Percentiles rank a stretch among this genome's conserved stretches.
Conservation (phyloP, 2,888 invertebrate genomes). For the Tortrix viridana region DNA sequence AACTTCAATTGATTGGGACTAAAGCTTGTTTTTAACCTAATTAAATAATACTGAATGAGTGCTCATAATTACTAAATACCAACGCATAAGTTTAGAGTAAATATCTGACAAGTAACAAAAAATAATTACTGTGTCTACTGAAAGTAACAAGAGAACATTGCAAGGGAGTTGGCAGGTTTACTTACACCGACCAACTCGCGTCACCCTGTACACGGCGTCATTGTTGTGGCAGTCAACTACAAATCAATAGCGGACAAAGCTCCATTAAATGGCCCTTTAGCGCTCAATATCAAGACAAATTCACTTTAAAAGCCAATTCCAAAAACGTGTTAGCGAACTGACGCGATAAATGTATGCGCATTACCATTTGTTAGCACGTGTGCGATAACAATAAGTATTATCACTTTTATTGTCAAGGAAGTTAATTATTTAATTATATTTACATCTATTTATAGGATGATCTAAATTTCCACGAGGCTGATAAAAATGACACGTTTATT, state of each 20-base stretch:
- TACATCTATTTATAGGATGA: no score
- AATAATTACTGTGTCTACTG: no score
- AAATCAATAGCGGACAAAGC: conserved; percentile 75
- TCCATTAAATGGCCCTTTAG: conserved; percentile 72
- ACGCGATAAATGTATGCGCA: conserved; percentile 51
- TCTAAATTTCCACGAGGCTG: no score
- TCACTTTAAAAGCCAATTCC: conserved; percentile 71
- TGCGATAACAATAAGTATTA: conserved; percentile 8
- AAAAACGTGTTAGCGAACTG: conserved; percentile 51
- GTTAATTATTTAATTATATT: no score
- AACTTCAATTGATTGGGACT: no score
- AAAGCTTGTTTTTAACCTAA: no score
- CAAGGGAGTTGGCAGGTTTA: neutral
- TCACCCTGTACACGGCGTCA: conserved; percentile 57
- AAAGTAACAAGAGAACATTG: no score
- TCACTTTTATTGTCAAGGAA: conserved; percentile 1
- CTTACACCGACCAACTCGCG: conserved; percentile 24
- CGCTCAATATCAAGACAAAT: conserved; percentile 77
- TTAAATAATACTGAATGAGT: no score
- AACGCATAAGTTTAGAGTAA: no score
- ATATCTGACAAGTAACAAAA: no score
- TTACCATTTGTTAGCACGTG: conserved; percentile 38
- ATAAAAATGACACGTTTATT: no score
- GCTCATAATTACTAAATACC: no score
- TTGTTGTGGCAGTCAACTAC: conserved; percentile 60